These are phyloP conservation scores for Sus scrofa DNA, from an alignment of 2,113 vertebrate species.

Conservation along the genomic window T2T-Sscrofa CM000812.6:60928501-60929000, in stretches of 20 bases:
- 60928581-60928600: background rate
- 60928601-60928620: background rate
- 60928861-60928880: background rate
- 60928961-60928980: background rate
- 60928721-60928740: background rate
- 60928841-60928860: background rate
- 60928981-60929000: background rate
- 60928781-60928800: background rate
- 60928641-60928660: background rate
- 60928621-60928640: background rate
- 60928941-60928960: background rate
- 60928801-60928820: background rate
- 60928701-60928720: background rate
- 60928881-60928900: background rate
- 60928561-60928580: background rate
- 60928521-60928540: background rate
- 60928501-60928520: background rate
- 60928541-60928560: background rate
- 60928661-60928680: background rate
- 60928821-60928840: background rate
- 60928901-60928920: conserved; percentile 29
- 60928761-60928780: background rate
- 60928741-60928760: background rate
- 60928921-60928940: background rate
- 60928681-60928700: background rate